Evolutionary conservation across 2,113 vertebrate species (phyloP).

Genomic region (Coptodon rendalli): DNA sequence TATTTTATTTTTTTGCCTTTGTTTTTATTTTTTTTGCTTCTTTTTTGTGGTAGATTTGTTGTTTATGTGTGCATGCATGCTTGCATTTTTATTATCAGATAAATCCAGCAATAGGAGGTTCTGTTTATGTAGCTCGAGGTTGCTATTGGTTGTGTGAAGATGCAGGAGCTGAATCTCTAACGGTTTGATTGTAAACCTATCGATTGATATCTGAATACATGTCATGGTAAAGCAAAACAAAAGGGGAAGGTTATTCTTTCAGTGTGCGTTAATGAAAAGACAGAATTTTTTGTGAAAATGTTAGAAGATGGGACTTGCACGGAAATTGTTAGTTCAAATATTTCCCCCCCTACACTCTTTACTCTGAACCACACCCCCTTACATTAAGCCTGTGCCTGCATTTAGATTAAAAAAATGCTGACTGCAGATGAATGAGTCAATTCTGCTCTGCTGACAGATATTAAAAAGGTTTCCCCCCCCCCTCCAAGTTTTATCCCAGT

Average conservation of each 20-base stretch:
- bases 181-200: neutral
- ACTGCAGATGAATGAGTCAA: neutral
- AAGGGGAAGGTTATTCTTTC: neutral
- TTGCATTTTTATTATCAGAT: conserved; percentile 5
- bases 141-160: conserved; percentile 35
- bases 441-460: neutral
- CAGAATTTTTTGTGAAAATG: neutral
- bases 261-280: neutral
- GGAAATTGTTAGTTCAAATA: neutral
- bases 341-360: neutral
- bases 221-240: neutral
- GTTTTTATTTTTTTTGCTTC: neutral
- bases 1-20: neutral
- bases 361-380: conserved; percentile 20
- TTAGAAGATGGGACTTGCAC: neutral
- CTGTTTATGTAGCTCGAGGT: conserved; percentile 31
- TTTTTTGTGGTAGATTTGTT: neutral
- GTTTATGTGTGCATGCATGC: neutral
- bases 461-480: neutral
- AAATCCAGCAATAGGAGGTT: conserved; percentile 1
- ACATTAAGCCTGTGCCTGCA: neutral
- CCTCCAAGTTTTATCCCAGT: neutral
- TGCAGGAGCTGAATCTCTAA: conserved; percentile 15
- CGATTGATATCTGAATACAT: neutral
- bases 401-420: neutral